Conservation (phyloP, 2,797 vertebrate species). For the Acanthurus tractus region DNA sequence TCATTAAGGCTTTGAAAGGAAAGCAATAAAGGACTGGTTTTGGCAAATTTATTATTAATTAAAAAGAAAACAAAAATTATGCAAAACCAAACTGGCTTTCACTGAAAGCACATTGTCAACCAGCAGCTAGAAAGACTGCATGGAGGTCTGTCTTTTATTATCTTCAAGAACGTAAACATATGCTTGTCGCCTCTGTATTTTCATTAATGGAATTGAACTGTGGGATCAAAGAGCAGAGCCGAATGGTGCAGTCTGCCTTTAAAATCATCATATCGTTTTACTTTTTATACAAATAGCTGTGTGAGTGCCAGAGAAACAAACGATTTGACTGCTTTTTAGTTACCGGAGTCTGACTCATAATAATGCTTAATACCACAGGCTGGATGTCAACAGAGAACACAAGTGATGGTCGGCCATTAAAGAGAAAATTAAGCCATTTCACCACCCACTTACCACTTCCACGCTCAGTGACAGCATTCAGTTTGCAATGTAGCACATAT, state of each 20-base stretch:
- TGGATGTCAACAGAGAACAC: conserved; percentile 22
- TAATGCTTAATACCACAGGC: conserved; percentile 18
- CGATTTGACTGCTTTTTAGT: background rate
- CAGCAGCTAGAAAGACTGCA: background rate
- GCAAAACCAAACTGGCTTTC: background rate
- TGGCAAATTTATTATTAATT: background rate
- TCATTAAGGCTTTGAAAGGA: background rate
- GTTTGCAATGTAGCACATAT: background rate
- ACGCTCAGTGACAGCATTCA: conserved; percentile 14
- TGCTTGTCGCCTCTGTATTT: background rate
- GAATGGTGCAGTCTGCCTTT: background rate
- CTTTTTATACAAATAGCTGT: conserved; percentile 11
- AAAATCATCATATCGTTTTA: conserved; percentile 25
- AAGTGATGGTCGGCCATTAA: conserved; percentile 28
- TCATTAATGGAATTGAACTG: conserved; percentile 14
- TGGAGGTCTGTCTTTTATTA: too few species aligned
- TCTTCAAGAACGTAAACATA: background rate
- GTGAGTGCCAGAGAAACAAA: conserved; percentile 14
- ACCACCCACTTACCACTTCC: conserved; percentile 32
- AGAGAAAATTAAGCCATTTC: conserved; percentile 30
- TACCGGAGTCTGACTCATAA: conserved; percentile 35
- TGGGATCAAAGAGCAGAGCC: conserved; percentile 5
- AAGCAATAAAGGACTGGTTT: background rate
- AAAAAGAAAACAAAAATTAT: background rate
- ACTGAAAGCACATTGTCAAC: background rate